A percentile compares a stretch with the other conserved stretches of the same genome.
phyloP scores from a whole-genome alignment of 2,888 invertebrate species.

The Actias luna region DNA sequence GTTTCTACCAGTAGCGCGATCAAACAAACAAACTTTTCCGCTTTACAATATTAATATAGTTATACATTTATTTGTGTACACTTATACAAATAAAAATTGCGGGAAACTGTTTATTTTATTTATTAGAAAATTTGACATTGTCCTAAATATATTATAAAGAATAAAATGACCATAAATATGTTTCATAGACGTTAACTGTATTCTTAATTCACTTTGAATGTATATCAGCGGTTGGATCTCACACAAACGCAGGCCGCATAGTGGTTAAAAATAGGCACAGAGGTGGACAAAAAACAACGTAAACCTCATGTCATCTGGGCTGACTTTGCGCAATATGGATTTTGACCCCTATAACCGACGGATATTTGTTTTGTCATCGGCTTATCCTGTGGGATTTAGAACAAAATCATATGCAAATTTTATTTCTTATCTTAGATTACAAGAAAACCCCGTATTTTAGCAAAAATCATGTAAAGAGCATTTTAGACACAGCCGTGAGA shows the following conservation, averaged over 20 bases:
- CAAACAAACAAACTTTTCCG: too few species aligned
- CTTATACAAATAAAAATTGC: too few species aligned
- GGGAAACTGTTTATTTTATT: too few species aligned
- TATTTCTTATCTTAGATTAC: neutral
- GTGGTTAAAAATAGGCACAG: constrained; percentile 67
- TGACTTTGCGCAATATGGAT: constrained; percentile 76
- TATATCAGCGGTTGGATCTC: constrained; percentile 14
- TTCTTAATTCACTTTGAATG: constrained; percentile 14
- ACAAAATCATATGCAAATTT: neutral
- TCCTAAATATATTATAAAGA: neutral
- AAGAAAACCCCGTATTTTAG: neutral
- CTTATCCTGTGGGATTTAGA: constrained; percentile 65
- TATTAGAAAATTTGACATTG: too few species aligned
- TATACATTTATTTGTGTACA: too few species aligned
- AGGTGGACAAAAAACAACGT: constrained; percentile 70
- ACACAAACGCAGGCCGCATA: constrained; percentile 46
- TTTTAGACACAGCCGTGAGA: neutral
- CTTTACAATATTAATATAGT: too few species aligned
- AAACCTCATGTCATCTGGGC: constrained; percentile 63
- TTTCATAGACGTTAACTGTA: neutral
- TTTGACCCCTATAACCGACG: constrained; percentile 75
- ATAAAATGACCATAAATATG: neutral
- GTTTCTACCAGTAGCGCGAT: too few species aligned
- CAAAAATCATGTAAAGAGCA: neutral
- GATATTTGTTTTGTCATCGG: constrained; percentile 75